phyloP scores from a whole-genome alignment of 53 echinoderm and acorn worm species.

The Patiria pectinifera region DNA sequence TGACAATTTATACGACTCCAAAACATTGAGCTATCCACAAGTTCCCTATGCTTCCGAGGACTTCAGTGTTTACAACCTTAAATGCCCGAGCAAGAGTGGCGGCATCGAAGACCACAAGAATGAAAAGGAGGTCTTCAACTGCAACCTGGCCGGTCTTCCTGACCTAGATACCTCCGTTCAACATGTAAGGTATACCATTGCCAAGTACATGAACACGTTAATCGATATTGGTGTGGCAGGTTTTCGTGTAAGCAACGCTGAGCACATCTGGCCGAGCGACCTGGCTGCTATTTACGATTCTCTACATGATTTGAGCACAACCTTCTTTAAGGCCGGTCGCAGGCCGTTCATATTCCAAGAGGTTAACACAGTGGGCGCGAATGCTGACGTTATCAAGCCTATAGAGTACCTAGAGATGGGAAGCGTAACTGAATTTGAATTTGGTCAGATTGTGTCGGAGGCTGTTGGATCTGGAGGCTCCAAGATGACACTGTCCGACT shows the following conservation, averaged over 20 bases:
- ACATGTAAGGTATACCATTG: constrained; percentile 78
- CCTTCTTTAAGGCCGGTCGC: constrained; percentile 55
- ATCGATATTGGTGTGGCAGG: constrained; percentile 87
- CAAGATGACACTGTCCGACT: constrained; percentile 52
- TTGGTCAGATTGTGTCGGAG: constrained; percentile 57
- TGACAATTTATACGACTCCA: constrained; percentile 30
- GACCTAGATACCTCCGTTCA: constrained; percentile 73
- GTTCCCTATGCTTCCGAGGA: constrained; percentile 77
- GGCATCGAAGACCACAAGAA: constrained; percentile 71
- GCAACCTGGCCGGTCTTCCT: constrained; percentile 79
- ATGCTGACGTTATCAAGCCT: constrained; percentile 69
- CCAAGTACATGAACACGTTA: constrained; percentile 79
- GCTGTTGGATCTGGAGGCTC: constrained; percentile 51
- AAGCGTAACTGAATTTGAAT: constrained; percentile 86
- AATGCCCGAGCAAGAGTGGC: constrained; percentile 71
- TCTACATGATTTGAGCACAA: constrained; percentile 73
- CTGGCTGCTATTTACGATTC: constrained; percentile 61
- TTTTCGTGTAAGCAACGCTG: constrained; percentile 81
- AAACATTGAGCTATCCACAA: constrained; percentile 57
- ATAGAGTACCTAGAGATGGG: constrained; percentile 79
- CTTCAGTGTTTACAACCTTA: constrained; percentile 78
- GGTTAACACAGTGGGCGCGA: constrained; percentile 76
- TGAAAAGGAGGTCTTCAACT: constrained; percentile 75
- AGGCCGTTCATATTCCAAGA: constrained; percentile 88
- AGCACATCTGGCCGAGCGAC: constrained; percentile 95